phyloP scores from a whole-genome alignment of 2,113 vertebrate genomes.

The Tauraco erythrolophus region DNA sequence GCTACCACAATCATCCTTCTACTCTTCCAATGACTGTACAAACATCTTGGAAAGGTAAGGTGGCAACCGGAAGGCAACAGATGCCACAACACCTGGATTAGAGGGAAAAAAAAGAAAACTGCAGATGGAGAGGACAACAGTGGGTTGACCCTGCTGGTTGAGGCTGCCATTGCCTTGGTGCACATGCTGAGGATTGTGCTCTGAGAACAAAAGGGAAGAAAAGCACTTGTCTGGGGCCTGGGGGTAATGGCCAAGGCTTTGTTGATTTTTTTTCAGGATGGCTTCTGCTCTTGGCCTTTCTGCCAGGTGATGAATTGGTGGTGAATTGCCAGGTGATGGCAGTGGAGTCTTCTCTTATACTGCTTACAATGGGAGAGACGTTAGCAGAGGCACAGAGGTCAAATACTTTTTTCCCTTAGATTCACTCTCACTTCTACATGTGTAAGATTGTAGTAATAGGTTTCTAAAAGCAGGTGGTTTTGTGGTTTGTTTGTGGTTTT shows the following conservation, averaged over 20 bases:
- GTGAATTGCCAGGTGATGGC: not conserved
- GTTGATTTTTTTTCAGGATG: not conserved
- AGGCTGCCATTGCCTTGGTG: not conserved
- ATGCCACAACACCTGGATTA: rapidly evolving
- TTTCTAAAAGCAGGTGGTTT: not conserved
- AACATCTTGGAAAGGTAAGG: not conserved
- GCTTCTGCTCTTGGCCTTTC: not conserved
- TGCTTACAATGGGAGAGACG: not conserved
- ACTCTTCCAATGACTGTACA: not conserved
- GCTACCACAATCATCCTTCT: not conserved
- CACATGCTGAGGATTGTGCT: not conserved
- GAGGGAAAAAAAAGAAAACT: not conserved
- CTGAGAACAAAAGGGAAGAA: not conserved
- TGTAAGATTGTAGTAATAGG: not conserved
- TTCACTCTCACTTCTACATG: not conserved
- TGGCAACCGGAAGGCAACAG: not conserved
- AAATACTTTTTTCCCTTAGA: not conserved
- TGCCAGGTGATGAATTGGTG: not conserved
- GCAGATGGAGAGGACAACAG: too few relatives aligned
- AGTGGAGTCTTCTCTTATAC: not conserved
- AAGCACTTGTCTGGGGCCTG: not conserved
- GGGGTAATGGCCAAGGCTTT: not conserved
- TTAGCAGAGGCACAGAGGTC: not conserved
- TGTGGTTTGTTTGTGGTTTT: too few relatives aligned
- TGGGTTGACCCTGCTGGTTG: not conserved